phyloP scores from a whole-genome alignment of 1,140 invertebrate species.

The Drosophila mauritiana region DNA sequence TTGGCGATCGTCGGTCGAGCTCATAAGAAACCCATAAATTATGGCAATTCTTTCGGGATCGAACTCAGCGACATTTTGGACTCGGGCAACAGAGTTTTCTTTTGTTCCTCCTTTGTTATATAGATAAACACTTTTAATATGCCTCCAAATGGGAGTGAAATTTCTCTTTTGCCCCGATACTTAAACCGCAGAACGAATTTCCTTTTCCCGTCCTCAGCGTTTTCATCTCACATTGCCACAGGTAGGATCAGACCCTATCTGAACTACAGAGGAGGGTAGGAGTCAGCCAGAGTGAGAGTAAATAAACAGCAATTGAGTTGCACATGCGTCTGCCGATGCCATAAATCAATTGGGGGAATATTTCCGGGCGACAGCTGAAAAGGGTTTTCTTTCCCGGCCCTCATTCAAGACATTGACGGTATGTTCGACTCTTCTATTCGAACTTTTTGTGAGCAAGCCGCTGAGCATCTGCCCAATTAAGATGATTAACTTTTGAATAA shows the following conservation, averaged over 20 bases:
- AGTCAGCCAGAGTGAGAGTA: constrained; percentile 42
- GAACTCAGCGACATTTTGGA: constrained; percentile 61
- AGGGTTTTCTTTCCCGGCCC: constrained; percentile 50
- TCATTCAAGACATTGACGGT: constrained; percentile 5
- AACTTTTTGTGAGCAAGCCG: constrained; percentile 1
- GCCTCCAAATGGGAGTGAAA: constrained; percentile 67
- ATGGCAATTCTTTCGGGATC: constrained; percentile 67
- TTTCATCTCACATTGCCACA: constrained; percentile 30
- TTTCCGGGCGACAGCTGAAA: constrained; percentile 73
- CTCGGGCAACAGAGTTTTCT: constrained; percentile 37
- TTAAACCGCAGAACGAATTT: constrained; percentile 83
- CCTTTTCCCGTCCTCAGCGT: neutral
- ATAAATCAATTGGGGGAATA: constrained; percentile 72
- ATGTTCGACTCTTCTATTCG: constrained; percentile 16
- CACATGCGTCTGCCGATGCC: constrained; percentile 65
- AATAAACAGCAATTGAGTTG: constrained; percentile 81
- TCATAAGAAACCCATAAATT: constrained; percentile 83
- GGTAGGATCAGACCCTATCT: constrained; percentile 33
- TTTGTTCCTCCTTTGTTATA: constrained; percentile 48
- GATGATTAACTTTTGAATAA: constrained; percentile 77
- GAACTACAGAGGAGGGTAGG: constrained; percentile 5
- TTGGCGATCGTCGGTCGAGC: constrained; percentile 55
- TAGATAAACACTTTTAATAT: constrained; percentile 69
- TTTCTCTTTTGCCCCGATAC: constrained; percentile 53
- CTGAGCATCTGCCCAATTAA: constrained; percentile 48